These are phyloP conservation scores for Lagorchestes hirsutus DNA, from an alignment of 2,797 vertebrate genomes.

Conservation along the genomic window DNA sequence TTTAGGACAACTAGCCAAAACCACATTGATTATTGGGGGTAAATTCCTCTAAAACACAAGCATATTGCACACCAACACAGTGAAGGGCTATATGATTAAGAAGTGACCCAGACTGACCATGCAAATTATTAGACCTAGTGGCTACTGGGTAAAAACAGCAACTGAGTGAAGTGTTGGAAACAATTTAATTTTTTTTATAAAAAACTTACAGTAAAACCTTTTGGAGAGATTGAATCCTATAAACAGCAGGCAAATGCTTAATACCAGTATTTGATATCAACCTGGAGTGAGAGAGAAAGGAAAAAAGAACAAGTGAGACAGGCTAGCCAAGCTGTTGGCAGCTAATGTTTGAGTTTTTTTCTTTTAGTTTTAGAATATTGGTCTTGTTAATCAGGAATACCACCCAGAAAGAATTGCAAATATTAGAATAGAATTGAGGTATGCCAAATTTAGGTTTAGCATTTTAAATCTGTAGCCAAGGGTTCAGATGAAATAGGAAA, in stretches of 20 bases:
- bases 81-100: not conserved
- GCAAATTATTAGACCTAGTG: not conserved
- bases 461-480: conserved; percentile 29
- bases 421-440: not conserved
- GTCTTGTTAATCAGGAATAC: conserved; percentile 39
- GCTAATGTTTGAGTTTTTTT: not conserved
- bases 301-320: conserved; percentile 32
- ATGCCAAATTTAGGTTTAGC: conserved; percentile 27
- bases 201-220: conserved; percentile 91
- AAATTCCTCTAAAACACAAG: conserved; percentile 8
- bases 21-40: not conserved
- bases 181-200: not conserved
- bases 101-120: not conserved
- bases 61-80: not conserved
- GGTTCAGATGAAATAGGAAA: not conserved
- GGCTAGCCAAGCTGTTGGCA: conserved; percentile 32
- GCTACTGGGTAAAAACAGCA: accelerated
- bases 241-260: conserved; percentile 91
- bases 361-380: conserved; percentile 28
- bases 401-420: not conserved
- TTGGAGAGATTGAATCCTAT: conserved; percentile 90
- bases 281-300: conserved; percentile 86
- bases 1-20: not conserved
- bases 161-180: conserved; percentile 29
- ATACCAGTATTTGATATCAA: conserved; percentile 96